A percentile compares a stretch with the other conserved stretches of the same genome.
Conservation (phyloP, 2,888 invertebrate species). For the Macrosiphum euphorbiae region DNA sequence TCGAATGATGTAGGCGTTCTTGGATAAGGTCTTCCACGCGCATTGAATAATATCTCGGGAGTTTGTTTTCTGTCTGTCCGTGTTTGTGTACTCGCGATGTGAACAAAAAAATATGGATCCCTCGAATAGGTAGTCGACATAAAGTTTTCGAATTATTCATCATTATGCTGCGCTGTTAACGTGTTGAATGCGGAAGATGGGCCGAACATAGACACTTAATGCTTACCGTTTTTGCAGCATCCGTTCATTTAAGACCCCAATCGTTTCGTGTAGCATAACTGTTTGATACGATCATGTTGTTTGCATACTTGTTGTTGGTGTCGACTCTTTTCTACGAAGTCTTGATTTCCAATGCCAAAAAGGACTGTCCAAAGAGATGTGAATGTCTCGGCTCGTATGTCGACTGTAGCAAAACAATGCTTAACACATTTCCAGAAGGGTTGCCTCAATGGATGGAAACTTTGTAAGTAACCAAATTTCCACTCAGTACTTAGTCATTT, state of each 20-base stretch:
- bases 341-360: neutral
- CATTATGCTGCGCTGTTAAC: neutral
- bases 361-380: slow-evolving; percentile 67
- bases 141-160: neutral
- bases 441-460: slow-evolving; percentile 70
- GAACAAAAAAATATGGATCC: neutral
- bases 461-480: slow-evolving; percentile 69
- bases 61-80: neutral
- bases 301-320: neutral
- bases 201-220: neutral
- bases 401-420: slow-evolving; percentile 69
- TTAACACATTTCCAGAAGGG: slow-evolving; percentile 70
- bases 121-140: neutral
- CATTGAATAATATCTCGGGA: neutral
- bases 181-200: neutral
- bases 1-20: neutral
- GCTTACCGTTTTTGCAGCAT: neutral
- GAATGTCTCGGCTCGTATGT: slow-evolving; percentile 70
- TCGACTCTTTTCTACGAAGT: neutral
- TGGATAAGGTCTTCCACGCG: neutral
- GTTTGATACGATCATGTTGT: neutral
- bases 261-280: neutral
- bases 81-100: neutral
- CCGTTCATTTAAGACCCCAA: neutral
- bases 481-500: neutral